phyloP scores from a whole-genome alignment of 1,140 invertebrate species.

The Papilio helenus region DNA sequence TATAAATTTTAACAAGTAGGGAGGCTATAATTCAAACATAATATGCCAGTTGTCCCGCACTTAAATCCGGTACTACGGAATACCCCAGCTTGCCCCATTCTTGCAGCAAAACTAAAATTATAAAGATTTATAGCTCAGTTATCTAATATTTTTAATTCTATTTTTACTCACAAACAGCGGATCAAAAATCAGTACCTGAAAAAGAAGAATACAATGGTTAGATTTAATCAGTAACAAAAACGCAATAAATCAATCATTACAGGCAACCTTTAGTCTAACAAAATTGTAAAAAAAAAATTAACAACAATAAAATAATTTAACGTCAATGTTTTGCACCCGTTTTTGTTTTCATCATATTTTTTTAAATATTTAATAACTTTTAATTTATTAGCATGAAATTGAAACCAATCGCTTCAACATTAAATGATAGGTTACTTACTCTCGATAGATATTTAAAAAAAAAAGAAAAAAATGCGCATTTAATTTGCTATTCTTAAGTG shows the following conservation, averaged over 20 bases:
- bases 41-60: constrained; percentile 35
- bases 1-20: constrained; percentile 34
- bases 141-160: too few relatives aligned
- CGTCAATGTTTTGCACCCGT: too few relatives aligned
- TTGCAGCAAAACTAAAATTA: not conserved
- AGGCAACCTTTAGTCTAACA: not conserved
- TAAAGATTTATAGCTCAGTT: not conserved
- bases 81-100: not conserved
- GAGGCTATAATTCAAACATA: constrained; percentile 22
- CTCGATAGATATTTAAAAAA: not conserved
- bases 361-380: too few relatives aligned
- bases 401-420: too few relatives aligned
- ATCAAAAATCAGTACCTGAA: constrained; percentile 12
- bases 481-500: constrained; percentile 12
- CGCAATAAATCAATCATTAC: not conserved
- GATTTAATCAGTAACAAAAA: not conserved
- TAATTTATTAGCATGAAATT: too few relatives aligned
- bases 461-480: not conserved
- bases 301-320: too few relatives aligned
- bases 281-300: too few relatives aligned
- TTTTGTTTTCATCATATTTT: too few relatives aligned
- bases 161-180: not conserved
- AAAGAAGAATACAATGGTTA: constrained; percentile 7
- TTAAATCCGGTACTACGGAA: constrained; percentile 23
- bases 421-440: too few relatives aligned